phyloP scores from a whole-genome alignment of 2,113 vertebrate genomes.

The Leptobrachium ailaonicum region DNA sequence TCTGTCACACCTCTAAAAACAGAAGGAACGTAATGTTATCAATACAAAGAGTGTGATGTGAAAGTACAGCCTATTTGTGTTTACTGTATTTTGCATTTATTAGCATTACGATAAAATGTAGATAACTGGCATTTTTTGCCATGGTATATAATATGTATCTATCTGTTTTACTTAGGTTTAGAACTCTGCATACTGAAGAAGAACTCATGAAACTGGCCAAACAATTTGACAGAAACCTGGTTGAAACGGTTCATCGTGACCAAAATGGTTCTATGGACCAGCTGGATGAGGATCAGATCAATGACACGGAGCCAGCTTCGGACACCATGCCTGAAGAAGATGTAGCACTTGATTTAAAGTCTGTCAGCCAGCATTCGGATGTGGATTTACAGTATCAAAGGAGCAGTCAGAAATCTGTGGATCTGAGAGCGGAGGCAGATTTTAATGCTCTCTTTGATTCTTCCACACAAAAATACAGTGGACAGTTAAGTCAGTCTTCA shows the following conservation, averaged over 20 bases:
- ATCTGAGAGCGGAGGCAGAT: constrained; percentile 73
- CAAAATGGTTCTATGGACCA: constrained; percentile 51
- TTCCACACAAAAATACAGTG: constrained; percentile 80
- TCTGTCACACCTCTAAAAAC: too few relatives aligned
- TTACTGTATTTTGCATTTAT: too few relatives aligned
- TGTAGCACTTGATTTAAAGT: constrained; percentile 45
- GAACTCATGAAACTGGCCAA: constrained; percentile 86
- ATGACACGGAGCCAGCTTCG: constrained; percentile 39
- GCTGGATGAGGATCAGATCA: constrained; percentile 18
- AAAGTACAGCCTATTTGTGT: too few relatives aligned
- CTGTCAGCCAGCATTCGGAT: constrained; percentile 53
- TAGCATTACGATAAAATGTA: too few relatives aligned
- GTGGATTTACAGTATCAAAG: constrained; percentile 42
- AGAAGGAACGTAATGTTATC: too few relatives aligned
- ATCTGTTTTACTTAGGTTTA: constrained; percentile 53
- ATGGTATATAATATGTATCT: too few relatives aligned
- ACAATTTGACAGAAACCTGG: constrained; percentile 88
- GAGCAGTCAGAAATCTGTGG: constrained; percentile 59
- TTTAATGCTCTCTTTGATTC: constrained; percentile 86
- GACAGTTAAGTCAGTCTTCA: constrained; percentile 73
- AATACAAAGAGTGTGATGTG: too few relatives aligned
- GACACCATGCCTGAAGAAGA: constrained; percentile 50
- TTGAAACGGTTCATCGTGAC: constrained; percentile 69
- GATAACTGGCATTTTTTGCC: too few relatives aligned
- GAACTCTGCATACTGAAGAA: constrained; percentile 76